Percentiles rank a stretch among this genome's conserved stretches.
phyloP scores from a whole-genome alignment of 2,113 vertebrate genomes.

The Vicugna pacos region DNA sequence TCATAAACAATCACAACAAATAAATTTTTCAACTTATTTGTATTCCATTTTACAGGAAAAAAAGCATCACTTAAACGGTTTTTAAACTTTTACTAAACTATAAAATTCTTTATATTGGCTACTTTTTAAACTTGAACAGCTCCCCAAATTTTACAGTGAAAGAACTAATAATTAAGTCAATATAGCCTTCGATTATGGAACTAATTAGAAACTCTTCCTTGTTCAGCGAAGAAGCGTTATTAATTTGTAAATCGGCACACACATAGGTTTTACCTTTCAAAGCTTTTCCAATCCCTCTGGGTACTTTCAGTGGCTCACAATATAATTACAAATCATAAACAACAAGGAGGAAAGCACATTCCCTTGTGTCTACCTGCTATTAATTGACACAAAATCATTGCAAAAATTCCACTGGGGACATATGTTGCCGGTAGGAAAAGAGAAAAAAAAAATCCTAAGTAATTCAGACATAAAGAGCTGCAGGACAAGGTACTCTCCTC shows the following conservation, averaged over 20 bases:
- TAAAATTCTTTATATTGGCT: neutral
- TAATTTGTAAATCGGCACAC: slow-evolving; percentile 36
- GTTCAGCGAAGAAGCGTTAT: neutral
- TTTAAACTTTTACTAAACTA: slow-evolving; percentile 43
- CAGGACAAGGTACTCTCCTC: neutral
- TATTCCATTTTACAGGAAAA: slow-evolving; percentile 43
- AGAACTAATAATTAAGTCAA: slow-evolving; percentile 2
- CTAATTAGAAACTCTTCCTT: slow-evolving; percentile 52
- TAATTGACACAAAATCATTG: neutral
- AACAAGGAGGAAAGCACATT: neutral
- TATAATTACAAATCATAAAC: slow-evolving; percentile 55
- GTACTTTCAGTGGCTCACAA: slow-evolving; percentile 26
- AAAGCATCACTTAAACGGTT: neutral
- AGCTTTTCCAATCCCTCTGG: slow-evolving; percentile 21
- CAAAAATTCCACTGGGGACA: neutral
- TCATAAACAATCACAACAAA: slow-evolving; percentile 34
- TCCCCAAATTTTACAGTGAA: slow-evolving; percentile 19
- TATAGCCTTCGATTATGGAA: neutral
- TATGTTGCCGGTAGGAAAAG: neutral
- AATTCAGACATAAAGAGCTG: neutral
- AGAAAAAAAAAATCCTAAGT: neutral
- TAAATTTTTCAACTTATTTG: slow-evolving; percentile 11
- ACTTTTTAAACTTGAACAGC: slow-evolving; percentile 16
- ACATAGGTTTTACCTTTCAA: slow-evolving; percentile 45
- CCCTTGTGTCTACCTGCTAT: neutral